Evolutionary conservation across 2,113 vertebrate species (phyloP).

Genomic region (Calonectris borealis): DNA sequence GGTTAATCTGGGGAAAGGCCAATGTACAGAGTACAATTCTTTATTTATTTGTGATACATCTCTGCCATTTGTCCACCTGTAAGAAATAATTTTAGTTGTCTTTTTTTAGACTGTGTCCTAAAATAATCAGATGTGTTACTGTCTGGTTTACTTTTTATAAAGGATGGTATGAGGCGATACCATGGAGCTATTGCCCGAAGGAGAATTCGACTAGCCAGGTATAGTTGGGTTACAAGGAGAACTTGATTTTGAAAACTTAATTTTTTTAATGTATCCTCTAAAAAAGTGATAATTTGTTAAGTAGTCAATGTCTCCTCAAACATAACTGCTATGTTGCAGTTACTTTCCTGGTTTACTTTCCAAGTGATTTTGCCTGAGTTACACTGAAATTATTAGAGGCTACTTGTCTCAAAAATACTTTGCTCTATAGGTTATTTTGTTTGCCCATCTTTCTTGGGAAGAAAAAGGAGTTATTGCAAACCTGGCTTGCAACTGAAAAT

Average conservation of each 20-base stretch:
- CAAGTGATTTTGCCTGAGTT: background rate
- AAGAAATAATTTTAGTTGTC: background rate
- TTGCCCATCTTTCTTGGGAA: background rate
- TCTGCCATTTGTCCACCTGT: background rate
- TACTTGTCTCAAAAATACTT: background rate
- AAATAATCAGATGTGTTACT: background rate
- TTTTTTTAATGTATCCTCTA: background rate
- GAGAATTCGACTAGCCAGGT: constrained; percentile 78
- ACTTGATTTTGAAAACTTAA: background rate
- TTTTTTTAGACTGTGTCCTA: background rate
- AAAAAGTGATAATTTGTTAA: background rate
- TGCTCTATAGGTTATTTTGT: background rate
- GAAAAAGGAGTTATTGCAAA: background rate
- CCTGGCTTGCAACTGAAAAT: background rate
- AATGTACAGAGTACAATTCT: background rate
- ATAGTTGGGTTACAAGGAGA: background rate
- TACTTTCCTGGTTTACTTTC: background rate
- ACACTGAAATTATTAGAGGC: background rate
- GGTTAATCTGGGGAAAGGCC: background rate
- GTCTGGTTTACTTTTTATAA: background rate
- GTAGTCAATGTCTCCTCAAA: background rate
- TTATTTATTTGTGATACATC: background rate
- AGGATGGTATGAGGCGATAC: constrained; percentile 77
- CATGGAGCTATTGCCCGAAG: constrained; percentile 71
- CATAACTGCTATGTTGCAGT: background rate